Base-by-base conservation (phyloP, 2,888 invertebrate genomes). In the Rosalia funebris region DNA sequence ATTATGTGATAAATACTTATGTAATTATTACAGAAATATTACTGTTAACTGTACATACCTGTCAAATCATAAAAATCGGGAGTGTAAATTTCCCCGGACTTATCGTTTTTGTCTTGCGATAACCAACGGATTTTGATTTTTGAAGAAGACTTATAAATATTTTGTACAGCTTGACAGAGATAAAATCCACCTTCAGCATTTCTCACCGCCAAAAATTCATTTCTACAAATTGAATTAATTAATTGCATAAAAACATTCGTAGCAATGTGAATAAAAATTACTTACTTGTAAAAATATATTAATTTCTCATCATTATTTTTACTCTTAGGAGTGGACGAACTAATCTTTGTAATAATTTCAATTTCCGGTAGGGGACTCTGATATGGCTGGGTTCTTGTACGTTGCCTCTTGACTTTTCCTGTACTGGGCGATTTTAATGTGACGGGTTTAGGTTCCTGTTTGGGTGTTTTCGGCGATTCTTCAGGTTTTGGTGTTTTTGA, bases 111-210 rank as follows among this genome's bases (percentile, higher is more conserved):
- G 70, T 91, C 90, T 78, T 92, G 91, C 0, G 93, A 92, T 50
- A 95, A 83, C 96, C 96, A 96, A 75, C 94, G 90, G 73, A 96
- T 95, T 76, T 91, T 91, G 77, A 95, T 94, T 79, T 90, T 90
- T 60, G 90, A 87, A 25, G 93, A 92, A 46, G 89, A 89, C 77
- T 91, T 91, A 82, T 93, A 94, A 59, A 96, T 92, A 81, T 96
- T 95, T 83, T 95, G 95, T 82, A 92, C 88, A 0, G 94, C 88
- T 81, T 95, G 94, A 79, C 96, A 96, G 59, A 96, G 87, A 80
- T 91, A 93, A 82, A 92, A 93, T 65, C 91, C 88, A 69, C 94
- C 94, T 78, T 94, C 94, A 0, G 92, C 91, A 79, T 95, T 96
- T 70, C 96, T 88, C 0, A 96, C 94, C 1, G 95, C 96, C 76